phyloP scores from a whole-genome alignment of 53 echinoderm and acorn worm genomes.

The Crossaster papposus region DNA sequence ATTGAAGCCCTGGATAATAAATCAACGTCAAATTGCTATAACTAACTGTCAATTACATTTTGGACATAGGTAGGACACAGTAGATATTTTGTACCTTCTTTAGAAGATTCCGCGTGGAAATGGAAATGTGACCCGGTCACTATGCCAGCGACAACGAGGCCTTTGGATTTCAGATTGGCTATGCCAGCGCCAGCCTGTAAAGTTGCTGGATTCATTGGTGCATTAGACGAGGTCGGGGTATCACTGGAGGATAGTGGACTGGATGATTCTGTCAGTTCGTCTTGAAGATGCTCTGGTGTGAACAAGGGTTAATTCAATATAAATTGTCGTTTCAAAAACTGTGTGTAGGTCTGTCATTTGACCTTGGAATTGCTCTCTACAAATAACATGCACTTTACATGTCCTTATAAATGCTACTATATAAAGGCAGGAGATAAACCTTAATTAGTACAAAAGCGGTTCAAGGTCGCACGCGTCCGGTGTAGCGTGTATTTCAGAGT shows the following conservation, averaged over 20 bases:
- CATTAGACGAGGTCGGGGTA: not conserved
- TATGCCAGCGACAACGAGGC: not conserved
- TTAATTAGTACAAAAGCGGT: no score
- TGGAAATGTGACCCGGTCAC: not conserved
- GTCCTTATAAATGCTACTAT: no score
- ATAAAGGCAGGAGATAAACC: no score
- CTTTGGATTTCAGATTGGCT: not conserved
- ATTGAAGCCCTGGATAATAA: no score
- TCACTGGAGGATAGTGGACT: not conserved
- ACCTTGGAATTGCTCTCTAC: no score
- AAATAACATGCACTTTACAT: no score
- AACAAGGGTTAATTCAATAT: not conserved
- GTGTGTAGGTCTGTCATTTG: not conserved
- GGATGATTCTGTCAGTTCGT: not conserved
- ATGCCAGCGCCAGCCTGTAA: not conserved
- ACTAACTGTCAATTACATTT: no score
- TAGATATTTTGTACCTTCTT: not conserved
- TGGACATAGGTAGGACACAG: no score
- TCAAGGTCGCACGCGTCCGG: no score
- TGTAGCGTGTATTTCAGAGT: no score
- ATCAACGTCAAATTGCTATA: no score
- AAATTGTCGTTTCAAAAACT: not conserved
- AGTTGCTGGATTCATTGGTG: not conserved
- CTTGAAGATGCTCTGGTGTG: not conserved
- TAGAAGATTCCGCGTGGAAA: not conserved